Percentiles rank a stretch among this genome's conserved stretches.
These are phyloP conservation scores for Chymomyza costata DNA, from an alignment of 1,140 invertebrate genomes.

Conservation along the genomic window DNA sequence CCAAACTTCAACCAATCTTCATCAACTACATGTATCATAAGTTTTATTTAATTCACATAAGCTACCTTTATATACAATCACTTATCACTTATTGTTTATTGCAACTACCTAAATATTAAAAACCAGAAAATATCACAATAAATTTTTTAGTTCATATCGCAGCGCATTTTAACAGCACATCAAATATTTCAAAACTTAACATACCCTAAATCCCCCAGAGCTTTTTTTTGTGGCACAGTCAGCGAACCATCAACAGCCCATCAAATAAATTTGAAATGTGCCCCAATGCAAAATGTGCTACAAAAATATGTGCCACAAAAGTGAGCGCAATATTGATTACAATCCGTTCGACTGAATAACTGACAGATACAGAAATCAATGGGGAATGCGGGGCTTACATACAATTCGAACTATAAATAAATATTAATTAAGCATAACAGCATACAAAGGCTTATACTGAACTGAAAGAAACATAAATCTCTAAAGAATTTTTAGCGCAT, in stretches of 20 bases:
- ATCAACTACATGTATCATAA: no score
- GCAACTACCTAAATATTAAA: no score
- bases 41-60: no score
- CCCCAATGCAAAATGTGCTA: slow-evolving; percentile 16
- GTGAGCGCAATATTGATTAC: slow-evolving; percentile 61
- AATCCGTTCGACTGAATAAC: slow-evolving; percentile 11
- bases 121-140: no score
- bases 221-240: slow-evolving; percentile 7
- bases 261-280: slow-evolving; percentile 42
- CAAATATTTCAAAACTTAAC: slow-evolving; percentile 44
- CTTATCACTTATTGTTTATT: no score
- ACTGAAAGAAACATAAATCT: slow-evolving; percentile 44
- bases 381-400: slow-evolving; percentile 18
- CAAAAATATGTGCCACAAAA: slow-evolving; percentile 30
- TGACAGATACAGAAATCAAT: not conserved
- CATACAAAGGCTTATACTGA: not conserved
- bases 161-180: no score
- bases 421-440: slow-evolving; percentile 54
- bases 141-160: no score
- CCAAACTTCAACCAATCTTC: no score
- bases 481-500: slow-evolving; percentile 23
- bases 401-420: slow-evolving; percentile 55
- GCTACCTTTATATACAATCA: no score
- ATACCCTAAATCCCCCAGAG: slow-evolving; percentile 48
- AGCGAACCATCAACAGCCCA: slow-evolving; percentile 34